Base-by-base conservation (phyloP, 2,888 invertebrate species). In the Myathropa florea region DNA sequence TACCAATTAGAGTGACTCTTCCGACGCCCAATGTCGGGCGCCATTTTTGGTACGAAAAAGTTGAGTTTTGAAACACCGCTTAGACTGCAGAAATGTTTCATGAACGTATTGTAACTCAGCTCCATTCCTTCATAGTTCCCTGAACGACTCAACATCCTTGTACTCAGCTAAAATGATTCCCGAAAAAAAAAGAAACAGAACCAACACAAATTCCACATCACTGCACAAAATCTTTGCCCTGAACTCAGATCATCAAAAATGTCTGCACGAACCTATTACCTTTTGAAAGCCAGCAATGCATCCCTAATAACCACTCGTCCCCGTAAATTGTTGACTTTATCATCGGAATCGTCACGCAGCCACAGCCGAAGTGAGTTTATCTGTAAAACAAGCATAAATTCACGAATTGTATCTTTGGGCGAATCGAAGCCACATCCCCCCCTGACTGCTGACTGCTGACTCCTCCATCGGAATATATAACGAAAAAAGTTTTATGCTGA, bases 361-460 rank as follows among this genome's bases (percentile, higher is more conserved):
- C 46, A 46, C 14, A 4, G 1, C 46, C 7, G 46, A n/a, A 18
- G 18, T 2, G 39, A 46, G n/a, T 46, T 46, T 46, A 46, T 46
- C n/a, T 57, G 24, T 53, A 73, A 67, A 80, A 68, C 75, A 75
- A 68, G 63, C 67, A 75, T 68, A 81, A 75, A 73, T 61, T 64
- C 68, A 64, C 57, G 70, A 76, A 64, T 82, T 65, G 68, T 57
- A 81, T 82, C 59, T 71, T 70, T 76, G 55, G 64, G 64, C 57
- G 68, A 65, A 67, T 81, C 81, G 75, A 75, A 81, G 68, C 33
- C 63, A 82, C 78, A 78, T 36, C 26, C 73, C 26, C 63, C 30
- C 72, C 24, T n/a, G 12, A n/a, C n/a, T n/a, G n/a, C n/a, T n/a
- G n/a, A n/a, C n/a, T n/a, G n/a, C n/a, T n/a, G n/a, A n/a, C n/a